phyloP scores from a whole-genome alignment of 2,888 invertebrate genomes.

The Trichopria drosophilae region DNA sequence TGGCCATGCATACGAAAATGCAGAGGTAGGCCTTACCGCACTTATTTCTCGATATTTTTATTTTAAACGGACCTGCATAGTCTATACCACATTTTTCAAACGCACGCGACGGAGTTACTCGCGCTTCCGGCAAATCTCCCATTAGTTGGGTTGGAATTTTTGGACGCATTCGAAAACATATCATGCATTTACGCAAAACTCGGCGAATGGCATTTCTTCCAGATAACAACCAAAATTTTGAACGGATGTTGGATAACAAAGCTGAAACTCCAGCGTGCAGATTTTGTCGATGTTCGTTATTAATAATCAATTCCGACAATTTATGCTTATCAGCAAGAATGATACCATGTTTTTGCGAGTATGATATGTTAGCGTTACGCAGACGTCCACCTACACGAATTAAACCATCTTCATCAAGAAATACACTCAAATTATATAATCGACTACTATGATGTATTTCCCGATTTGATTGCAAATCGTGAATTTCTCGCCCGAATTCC shows the following conservation, averaged over 20 bases:
- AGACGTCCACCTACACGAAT: constrained; percentile 23
- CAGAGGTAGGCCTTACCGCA: constrained; percentile 13
- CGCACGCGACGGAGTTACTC: constrained; percentile 32
- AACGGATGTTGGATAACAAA: constrained; percentile 7
- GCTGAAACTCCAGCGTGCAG: constrained; percentile 19
- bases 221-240: constrained; percentile 24
- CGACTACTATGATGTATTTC: no score
- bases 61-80: constrained; percentile 11
- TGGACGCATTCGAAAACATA: constrained; percentile 25
- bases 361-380: constrained; percentile 10
- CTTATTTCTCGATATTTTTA: constrained; percentile 14
- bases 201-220: constrained; percentile 19
- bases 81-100: constrained; percentile 32
- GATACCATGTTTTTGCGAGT: constrained; percentile 12
- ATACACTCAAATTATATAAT: no score
- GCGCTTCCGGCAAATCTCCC: constrained; percentile 28
- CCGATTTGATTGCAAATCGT: no score
- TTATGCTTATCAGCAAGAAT: constrained; percentile 11
- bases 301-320: constrained; percentile 15
- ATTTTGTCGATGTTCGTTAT: constrained; percentile 17
- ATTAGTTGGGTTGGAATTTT: constrained; percentile 19
- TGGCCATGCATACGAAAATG: constrained; percentile 6
- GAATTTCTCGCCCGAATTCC: no score
- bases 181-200: constrained; percentile 24
- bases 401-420: constrained; percentile 17